These are phyloP conservation scores for Neogale vison DNA, from an alignment of 2,113 vertebrate genomes.

Conservation along the genomic window DNA sequence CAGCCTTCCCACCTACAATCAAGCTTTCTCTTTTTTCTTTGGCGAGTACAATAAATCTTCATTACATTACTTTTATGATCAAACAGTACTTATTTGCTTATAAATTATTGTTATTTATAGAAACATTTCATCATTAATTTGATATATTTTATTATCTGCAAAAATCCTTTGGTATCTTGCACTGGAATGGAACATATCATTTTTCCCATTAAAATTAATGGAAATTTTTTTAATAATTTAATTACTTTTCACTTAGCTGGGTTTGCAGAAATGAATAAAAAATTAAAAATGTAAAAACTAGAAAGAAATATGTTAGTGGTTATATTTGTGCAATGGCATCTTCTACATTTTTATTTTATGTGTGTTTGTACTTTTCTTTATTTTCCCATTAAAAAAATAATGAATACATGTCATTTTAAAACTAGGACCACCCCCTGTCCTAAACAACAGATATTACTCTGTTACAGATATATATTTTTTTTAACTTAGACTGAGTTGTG, in stretches of 20 bases:
- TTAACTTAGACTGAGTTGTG: neutral
- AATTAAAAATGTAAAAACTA: constrained; percentile 30
- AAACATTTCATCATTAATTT: constrained; percentile 19
- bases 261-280: neutral
- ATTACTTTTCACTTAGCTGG: constrained; percentile 12
- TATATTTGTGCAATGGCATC: neutral
- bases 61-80: neutral
- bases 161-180: neutral
- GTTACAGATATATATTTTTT: neutral
- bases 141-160: neutral
- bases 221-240: constrained; percentile 40
- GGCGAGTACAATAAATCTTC: neutral
- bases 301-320: neutral
- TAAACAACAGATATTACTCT: neutral
- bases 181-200: neutral
- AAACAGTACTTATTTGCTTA: constrained; percentile 30
- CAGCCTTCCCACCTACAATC: neutral
- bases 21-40: neutral
- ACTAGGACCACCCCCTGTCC: neutral
- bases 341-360: neutral
- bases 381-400: constrained; percentile 15
- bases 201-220: constrained; percentile 52
- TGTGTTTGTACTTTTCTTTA: neutral
- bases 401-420: constrained; percentile 36
- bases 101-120: neutral